phyloP scores from a whole-genome alignment of 2,113 vertebrate genomes.

The Pterophyllum scalare region DNA sequence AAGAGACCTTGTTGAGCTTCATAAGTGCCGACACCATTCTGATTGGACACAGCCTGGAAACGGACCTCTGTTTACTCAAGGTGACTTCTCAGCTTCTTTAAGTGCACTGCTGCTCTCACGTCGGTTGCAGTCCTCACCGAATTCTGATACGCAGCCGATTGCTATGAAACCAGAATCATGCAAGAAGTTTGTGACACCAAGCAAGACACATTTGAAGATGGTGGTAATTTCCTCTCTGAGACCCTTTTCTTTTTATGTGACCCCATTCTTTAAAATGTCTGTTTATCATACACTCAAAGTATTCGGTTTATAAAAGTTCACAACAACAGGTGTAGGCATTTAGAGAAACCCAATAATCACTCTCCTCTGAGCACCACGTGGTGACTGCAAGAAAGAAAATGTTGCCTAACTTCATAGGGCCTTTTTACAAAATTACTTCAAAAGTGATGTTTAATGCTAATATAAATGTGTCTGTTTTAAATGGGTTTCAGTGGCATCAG shows the following conservation, averaged over 20 bases:
- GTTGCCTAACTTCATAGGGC: accelerated
- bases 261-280: not conserved
- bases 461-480: no score
- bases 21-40: conserved; percentile 83
- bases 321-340: not conserved
- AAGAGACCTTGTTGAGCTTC: conserved; percentile 80
- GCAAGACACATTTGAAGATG: not conserved
- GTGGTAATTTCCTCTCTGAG: not conserved
- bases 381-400: not conserved
- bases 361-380: not conserved
- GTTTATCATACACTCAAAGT: not conserved
- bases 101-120: not conserved
- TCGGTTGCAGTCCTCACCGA: not conserved
- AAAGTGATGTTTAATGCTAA: no score
- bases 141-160: not conserved
- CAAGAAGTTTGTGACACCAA: not conserved
- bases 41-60: conserved; percentile 83
- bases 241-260: not conserved
- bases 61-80: conserved; percentile 83
- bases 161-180: not conserved
- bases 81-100: conserved; percentile 65
- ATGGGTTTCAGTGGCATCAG: no score
- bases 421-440: no score
- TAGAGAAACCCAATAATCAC: not conserved
- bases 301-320: not conserved